These are phyloP conservation scores for Pteronura brasiliensis DNA, from an alignment of 2,113 vertebrate genomes.

Conservation along the genomic window DNA sequence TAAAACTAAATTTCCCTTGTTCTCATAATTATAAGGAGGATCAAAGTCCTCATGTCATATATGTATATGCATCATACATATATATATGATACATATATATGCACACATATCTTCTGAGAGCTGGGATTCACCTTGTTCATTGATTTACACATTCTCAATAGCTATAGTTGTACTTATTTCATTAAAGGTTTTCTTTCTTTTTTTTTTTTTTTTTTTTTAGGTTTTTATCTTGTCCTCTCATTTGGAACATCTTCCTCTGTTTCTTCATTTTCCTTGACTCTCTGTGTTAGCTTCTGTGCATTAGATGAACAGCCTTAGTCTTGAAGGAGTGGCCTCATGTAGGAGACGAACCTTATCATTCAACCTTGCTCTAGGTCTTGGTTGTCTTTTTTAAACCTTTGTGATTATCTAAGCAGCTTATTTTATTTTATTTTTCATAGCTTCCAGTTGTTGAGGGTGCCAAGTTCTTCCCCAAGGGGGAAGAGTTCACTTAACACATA, in stretches of 20 bases:
- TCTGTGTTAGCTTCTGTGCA: background rate
- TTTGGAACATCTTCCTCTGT: background rate
- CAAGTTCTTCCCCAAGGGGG: background rate
- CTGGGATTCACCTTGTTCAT: background rate
- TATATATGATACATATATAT: background rate
- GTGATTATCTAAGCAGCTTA: background rate
- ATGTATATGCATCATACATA: background rate
- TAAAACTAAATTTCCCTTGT: background rate
- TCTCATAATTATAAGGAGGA: background rate
- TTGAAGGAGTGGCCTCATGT: background rate
- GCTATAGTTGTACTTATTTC: background rate
- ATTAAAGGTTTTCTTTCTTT: too few relatives aligned
- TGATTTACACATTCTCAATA: background rate
- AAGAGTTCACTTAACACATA: background rate
- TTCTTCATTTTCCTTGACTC: background rate
- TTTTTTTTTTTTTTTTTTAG: background rate
- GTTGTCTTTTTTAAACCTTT: background rate
- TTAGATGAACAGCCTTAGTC: background rate
- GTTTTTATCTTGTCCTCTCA: background rate
- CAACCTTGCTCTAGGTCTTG: background rate
- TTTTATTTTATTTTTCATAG: background rate
- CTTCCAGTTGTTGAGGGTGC: background rate
- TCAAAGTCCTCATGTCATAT: background rate
- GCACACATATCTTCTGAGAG: background rate
- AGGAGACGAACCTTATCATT: background rate